A percentile compares a stretch with the other conserved stretches of the same genome.
Evolutionary conservation across 1,140 invertebrate genomes (phyloP).

Genomic region (Brachionus rotundiformis): DNA sequence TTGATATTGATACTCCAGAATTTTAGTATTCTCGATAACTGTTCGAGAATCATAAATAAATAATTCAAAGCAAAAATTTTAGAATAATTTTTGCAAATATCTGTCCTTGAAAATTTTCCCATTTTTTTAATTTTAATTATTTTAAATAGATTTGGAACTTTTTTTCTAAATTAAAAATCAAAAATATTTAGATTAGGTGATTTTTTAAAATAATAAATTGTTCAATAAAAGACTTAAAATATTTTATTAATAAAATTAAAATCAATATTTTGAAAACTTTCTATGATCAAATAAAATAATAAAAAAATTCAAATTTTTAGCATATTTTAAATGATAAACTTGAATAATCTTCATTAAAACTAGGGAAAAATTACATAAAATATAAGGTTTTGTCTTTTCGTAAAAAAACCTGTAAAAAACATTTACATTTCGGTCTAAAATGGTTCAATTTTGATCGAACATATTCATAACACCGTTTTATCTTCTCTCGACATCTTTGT

Average conservation of each 20-base stretch:
- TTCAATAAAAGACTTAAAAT: neutral
- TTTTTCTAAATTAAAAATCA: no score
- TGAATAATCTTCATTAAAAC: constrained; percentile 5
- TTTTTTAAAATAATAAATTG: neutral
- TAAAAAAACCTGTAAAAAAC: neutral
- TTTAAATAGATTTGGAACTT: no score
- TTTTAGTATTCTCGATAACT: no score
- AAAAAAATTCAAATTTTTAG: neutral
- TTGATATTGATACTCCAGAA: no score
- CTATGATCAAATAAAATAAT: neutral
- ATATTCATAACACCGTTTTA: neutral
- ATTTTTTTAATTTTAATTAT: no score
- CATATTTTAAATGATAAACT: constrained; percentile 20
- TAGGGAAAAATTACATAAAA: constrained; percentile 2
- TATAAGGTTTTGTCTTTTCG: neutral
- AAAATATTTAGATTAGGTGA: no score
- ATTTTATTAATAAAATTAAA: constrained; percentile 10
- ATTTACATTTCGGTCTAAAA: constrained; percentile 2
- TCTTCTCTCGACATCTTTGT: neutral
- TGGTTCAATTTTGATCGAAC: constrained; percentile 13
- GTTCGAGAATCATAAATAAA: no score
- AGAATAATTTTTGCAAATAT: no score
- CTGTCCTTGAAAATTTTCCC: no score
- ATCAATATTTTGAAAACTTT: neutral
- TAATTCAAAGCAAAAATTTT: no score